Evolutionary conservation across 2,113 vertebrate species (phyloP).

Genomic region (Phocoena sinus): DNA sequence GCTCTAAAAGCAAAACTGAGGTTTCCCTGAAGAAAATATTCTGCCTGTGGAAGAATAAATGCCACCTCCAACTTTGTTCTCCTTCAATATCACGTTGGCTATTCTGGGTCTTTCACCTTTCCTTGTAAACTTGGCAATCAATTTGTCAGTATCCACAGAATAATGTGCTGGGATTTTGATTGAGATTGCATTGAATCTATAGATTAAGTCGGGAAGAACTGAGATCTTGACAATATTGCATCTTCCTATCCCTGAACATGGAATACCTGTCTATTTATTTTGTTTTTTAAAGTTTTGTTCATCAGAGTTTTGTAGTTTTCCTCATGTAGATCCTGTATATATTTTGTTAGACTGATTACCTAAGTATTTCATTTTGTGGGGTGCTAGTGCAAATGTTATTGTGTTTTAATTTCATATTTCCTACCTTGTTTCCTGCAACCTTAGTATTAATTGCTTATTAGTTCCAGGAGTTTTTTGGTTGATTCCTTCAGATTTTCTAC

Average conservation of each 20-base stretch:
- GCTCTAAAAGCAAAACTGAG: neutral
- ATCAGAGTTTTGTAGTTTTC: neutral
- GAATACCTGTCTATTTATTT: neutral
- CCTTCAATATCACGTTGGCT: neutral
- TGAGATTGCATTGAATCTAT: neutral
- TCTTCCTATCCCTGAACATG: neutral
- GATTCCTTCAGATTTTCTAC: neutral
- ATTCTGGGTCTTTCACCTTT: neutral
- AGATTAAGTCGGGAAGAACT: neutral
- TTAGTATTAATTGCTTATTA: neutral
- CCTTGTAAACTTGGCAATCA: neutral
- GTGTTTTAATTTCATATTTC: neutral
- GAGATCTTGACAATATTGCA: neutral
- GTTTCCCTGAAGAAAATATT: neutral
- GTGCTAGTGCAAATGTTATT: neutral
- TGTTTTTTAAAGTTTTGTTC: neutral
- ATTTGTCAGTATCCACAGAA: neutral
- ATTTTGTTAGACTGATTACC: neutral
- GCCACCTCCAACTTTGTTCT: neutral
- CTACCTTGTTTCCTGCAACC: neutral
- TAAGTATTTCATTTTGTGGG: neutral
- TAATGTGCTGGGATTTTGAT: neutral
- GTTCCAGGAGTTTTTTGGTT: neutral
- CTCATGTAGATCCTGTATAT: neutral
- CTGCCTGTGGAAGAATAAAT: neutral